These are phyloP conservation scores for Uromys caudimaculatus DNA, from an alignment of 2,797 vertebrate species.

Conservation along the genomic window DNA sequence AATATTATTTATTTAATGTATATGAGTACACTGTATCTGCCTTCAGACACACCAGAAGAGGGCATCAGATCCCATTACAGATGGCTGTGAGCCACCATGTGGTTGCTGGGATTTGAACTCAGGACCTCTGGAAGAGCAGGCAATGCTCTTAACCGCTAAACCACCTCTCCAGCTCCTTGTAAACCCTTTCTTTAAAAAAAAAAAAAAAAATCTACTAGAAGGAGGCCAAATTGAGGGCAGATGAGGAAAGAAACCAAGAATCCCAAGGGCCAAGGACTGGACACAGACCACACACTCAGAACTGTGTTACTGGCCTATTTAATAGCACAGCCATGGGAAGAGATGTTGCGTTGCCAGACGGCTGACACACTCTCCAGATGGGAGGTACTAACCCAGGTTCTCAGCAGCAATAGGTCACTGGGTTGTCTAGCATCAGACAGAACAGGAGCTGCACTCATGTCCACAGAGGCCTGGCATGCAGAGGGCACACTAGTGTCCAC, in stretches of 20 bases:
- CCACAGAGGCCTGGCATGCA: neutral
- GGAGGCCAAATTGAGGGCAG: neutral
- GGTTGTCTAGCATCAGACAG: neutral
- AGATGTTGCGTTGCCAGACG: neutral
- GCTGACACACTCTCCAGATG: neutral
- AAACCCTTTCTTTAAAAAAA: neutral
- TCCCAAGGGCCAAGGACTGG: constrained; percentile 9
- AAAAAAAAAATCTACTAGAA: constrained; percentile 2
- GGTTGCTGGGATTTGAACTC: neutral
- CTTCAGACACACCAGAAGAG: neutral
- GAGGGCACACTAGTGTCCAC: neutral
- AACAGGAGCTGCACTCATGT: neutral
- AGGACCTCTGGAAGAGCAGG: neutral
- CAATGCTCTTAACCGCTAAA: neutral
- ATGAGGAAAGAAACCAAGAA: neutral
- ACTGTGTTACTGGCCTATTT: neutral
- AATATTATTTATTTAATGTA: neutral
- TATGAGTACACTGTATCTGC: neutral
- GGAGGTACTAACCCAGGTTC: neutral
- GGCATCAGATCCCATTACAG: neutral
- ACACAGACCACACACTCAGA: neutral
- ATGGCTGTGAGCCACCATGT: neutral
- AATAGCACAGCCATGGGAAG: constrained; percentile 45
- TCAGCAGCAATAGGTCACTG: neutral
- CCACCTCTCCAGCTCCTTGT: neutral